A percentile compares a stretch with the other conserved stretches of the same genome.
phyloP scores from a whole-genome alignment of 2,888 invertebrate genomes.

The Andrena flavipes region DNA sequence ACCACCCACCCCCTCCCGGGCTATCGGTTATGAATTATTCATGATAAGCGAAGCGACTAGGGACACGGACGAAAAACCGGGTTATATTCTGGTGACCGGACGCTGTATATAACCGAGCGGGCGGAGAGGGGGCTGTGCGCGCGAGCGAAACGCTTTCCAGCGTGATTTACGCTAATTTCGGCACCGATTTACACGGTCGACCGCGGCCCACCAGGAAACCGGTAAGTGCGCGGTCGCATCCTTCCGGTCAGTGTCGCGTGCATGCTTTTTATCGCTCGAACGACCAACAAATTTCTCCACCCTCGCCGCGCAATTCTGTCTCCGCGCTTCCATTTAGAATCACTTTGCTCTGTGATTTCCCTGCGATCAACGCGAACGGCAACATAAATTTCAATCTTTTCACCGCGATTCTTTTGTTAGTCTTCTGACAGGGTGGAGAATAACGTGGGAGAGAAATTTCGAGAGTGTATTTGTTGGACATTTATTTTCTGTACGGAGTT shows the following conservation, averaged over 20 bases:
- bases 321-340: constrained; percentile 17
- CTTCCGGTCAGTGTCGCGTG: constrained; percentile 75
- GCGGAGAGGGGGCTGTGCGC: constrained; percentile 23
- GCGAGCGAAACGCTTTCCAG: constrained; percentile 61
- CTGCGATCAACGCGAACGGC: constrained; percentile 23
- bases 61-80: constrained; percentile 59
- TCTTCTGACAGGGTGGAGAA: too few species aligned
- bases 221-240: constrained; percentile 77
- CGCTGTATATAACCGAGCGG: constrained; percentile 58
- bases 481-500: too few species aligned
- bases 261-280: constrained; percentile 63
- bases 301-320: background rate
- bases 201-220: constrained; percentile 73
- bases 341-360: constrained; percentile 2
- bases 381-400: constrained; percentile 21
- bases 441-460: too few species aligned
- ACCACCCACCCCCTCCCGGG: background rate
- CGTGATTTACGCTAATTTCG: constrained; percentile 81
- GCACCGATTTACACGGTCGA: constrained; percentile 57
- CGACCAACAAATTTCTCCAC: constrained; percentile 48
- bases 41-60: constrained; percentile 61
- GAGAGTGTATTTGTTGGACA: too few species aligned
- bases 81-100: constrained; percentile 66
- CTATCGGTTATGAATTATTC: constrained; percentile 76
- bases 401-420: background rate